Evolutionary conservation across 2,888 invertebrate species (phyloP), one percentile per base, ranked within the genome.

Genomic region (Drosophila trichaetosa): DNA sequence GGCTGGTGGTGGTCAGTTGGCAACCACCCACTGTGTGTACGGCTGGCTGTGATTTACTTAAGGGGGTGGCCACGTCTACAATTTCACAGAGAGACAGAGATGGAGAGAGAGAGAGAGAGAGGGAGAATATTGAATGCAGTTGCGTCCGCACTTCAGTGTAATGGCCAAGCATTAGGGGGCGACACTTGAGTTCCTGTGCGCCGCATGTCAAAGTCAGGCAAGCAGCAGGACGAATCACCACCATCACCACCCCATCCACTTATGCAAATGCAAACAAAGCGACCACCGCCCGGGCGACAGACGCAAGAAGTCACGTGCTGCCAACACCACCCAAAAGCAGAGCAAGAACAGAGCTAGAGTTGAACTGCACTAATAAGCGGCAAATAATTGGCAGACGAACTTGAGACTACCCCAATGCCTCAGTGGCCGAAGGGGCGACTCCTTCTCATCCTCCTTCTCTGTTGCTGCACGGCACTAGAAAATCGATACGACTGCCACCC

Each of bases 331-430:
- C 76, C 65, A 73, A 75, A 33, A 56, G 31, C 27, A 33, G 21
- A 51, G 51, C 52, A 66, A 31, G 21, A 27, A 31, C 46, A 48
- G 40, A 33, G 54, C 51, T 27, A 75, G 48, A 46, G 52, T 57
- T 66, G 40, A 59, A 65, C 66, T 57, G 68, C 76, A 76, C 84
- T 89, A 87, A 87, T 89, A 87, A 87, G 78, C 85, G 78, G 89
- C 89, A 83, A 87, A 87, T 89, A 87, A 89, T 87, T 89, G 87
- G 89, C 87, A 88, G 81, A 81, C 80, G 79, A 84, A 82, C 89
- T 87, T 84, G 87, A 89, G 87, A 87, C 87, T 87, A 87, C 87
- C 87, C 87, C 87, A 87, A 87, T 75, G 85, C 69, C 69, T 73
- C 63, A 66, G 46, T 69, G 77, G 73, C 40, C 57, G 16, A 63